A percentile compares a stretch with the other conserved stretches of the same genome.
phyloP scores from a whole-genome alignment of 2,888 invertebrate species.

The Cephus pygmeus region DNA sequence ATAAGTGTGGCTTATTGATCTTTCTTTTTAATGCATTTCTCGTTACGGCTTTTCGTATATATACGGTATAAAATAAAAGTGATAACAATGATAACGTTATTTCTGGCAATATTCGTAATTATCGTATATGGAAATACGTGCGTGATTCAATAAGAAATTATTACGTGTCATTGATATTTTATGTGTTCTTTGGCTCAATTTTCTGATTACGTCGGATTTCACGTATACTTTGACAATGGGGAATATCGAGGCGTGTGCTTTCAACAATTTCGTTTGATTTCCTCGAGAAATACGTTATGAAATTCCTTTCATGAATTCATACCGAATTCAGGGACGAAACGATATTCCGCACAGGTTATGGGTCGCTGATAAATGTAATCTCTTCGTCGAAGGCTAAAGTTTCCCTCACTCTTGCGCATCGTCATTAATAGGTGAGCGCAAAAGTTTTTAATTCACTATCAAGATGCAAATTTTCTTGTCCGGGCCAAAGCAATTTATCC shows the following conservation, averaged over 20 bases:
- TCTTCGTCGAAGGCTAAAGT: conserved; percentile 35
- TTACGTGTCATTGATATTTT: background rate
- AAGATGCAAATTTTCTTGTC: conserved; percentile 57
- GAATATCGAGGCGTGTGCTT: background rate
- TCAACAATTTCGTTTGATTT: background rate
- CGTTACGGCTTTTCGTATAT: background rate
- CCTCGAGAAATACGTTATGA: conserved; percentile 10
- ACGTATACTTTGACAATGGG: background rate
- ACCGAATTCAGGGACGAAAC: conserved; percentile 27
- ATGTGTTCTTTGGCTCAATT: background rate
- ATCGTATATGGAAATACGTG: background rate
- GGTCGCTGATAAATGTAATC: conserved; percentile 46
- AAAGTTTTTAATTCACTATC: conserved; percentile 59
- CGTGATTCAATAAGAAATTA: background rate
- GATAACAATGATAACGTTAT: background rate
- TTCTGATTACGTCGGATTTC: background rate
- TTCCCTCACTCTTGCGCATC: conserved; percentile 36
- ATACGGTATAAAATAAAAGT: background rate
- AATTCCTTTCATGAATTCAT: conserved; percentile 21
- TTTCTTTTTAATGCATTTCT: background rate
- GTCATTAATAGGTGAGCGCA: conserved; percentile 35
- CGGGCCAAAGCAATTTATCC: conserved; percentile 50
- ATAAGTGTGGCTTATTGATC: background rate
- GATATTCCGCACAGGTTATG: conserved; percentile 31
- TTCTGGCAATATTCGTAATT: background rate